Conservation (phyloP, 2,888 invertebrate genomes). For the Cepaea hortensis region DNA sequence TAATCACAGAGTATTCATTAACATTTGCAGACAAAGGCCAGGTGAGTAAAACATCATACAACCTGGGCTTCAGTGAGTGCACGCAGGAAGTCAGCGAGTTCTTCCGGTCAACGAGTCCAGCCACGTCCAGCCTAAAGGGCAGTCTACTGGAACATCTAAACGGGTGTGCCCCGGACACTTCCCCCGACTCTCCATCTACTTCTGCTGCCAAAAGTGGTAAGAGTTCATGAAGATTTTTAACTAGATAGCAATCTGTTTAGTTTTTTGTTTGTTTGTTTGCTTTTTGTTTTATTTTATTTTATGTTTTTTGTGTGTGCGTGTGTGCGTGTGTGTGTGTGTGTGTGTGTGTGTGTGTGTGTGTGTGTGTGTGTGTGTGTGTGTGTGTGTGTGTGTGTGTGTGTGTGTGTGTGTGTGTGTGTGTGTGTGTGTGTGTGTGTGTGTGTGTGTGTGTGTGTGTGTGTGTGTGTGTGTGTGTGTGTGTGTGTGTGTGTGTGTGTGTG, state of each 20-base stretch:
- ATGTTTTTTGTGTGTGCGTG: neutral
- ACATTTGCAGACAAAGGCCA: slow-evolving; percentile 15
- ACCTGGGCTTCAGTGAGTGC: slow-evolving; percentile 66
- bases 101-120: slow-evolving; percentile 56
- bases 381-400: too few relatives aligned
- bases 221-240: neutral
- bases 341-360: too few relatives aligned
- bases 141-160: slow-evolving; percentile 63
- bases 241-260: neutral
- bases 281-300: neutral
- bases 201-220: slow-evolving; percentile 9
- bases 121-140: slow-evolving; percentile 56
- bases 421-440: too few relatives aligned
- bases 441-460: too few relatives aligned
- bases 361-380: too few relatives aligned
- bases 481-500: too few relatives aligned
- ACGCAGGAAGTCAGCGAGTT: slow-evolving; percentile 65
- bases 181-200: slow-evolving; percentile 42
- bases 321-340: too few relatives aligned
- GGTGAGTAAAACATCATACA: slow-evolving; percentile 21
- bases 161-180: slow-evolving; percentile 50
- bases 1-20: too few relatives aligned
- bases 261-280: neutral
- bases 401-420: too few relatives aligned
- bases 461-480: too few relatives aligned